Evolutionary conservation across 1,140 invertebrate genomes (phyloP), one percentile per base, ranked within the genome.

Genomic region (Chrysomallon squamiferum): DNA sequence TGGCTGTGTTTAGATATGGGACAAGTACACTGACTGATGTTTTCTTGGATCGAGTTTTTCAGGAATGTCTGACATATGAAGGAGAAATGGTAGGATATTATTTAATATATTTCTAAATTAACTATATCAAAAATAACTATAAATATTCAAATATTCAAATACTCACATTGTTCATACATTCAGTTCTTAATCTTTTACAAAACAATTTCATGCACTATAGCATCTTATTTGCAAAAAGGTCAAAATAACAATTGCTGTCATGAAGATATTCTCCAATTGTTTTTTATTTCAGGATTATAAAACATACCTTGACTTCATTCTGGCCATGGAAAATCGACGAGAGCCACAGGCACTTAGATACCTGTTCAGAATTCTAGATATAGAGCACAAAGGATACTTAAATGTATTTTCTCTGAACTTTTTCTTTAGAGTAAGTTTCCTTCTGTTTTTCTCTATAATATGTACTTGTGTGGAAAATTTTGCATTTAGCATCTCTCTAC

Each of bases 61-160:
- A 98, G 86, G 95, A 97, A 79, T 96, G 93, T 77, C 88, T 96
- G 0, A 98, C 96, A 0, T 98, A 96, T 81, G 92, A 95, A 76
- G 95, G 94, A 7, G 95, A 98, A 89, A 97, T 98, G 92, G 87
- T 87, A 76, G 72, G 68, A 66, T 38, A 38, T 38, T 38, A 7
- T 38, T 38, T 43, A 13, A n/a, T n/a, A n/a, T n/a, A n/a, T n/a
- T n/a, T n/a, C n/a, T n/a, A n/a, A n/a, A n/a, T n/a, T n/a, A n/a
- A n/a, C n/a, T n/a, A n/a, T n/a, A n/a, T n/a, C n/a, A n/a, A n/a
- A n/a, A n/a, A n/a, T n/a, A n/a, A n/a, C n/a, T n/a, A n/a, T n/a
- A n/a, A n/a, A n/a, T n/a, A n/a, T n/a, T n/a, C n/a, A n/a, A n/a
- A n/a, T n/a, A n/a, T n/a, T n/a, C n/a, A n/a, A n/a, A n/a, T n/a